Percentiles rank a stretch among this genome's conserved stretches.
These are phyloP conservation scores for Lobophora halterata DNA, from an alignment of 2,888 invertebrate genomes.

Conservation along the genomic window DNA sequence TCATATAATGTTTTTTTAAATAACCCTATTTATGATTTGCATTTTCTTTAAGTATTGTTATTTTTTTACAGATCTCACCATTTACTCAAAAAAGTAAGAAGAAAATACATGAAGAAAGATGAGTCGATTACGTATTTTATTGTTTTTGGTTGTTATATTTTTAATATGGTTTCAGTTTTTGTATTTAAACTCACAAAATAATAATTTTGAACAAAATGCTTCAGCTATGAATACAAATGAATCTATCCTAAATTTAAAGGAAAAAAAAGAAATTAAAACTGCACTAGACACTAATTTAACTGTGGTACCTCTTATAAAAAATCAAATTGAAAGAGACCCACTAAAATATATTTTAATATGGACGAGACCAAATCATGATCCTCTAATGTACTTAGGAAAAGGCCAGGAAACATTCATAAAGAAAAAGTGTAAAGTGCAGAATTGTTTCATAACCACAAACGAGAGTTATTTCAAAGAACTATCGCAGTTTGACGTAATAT, in stretches of 20 bases:
- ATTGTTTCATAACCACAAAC: slow-evolving; percentile 44
- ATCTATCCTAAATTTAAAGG: not conserved
- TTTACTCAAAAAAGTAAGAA: too few species aligned
- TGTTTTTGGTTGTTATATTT: slow-evolving; percentile 1
- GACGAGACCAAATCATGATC: slow-evolving; percentile 36
- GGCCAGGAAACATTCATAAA: slow-evolving; percentile 38
- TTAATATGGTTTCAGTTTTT: slow-evolving; percentile 10
- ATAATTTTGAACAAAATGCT: too few species aligned
- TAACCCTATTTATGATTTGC: too few species aligned
- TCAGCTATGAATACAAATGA: not conserved
- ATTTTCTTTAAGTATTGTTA: too few species aligned
- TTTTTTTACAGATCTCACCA: too few species aligned
- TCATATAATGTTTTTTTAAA: too few species aligned
- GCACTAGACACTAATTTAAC: too few species aligned
- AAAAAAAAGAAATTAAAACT: too few species aligned
- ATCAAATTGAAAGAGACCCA: slow-evolving; percentile 29
- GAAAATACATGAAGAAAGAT: not conserved
- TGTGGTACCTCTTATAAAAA: too few species aligned
- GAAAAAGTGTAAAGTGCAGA: slow-evolving; percentile 38
- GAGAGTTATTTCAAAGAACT: slow-evolving; percentile 27
- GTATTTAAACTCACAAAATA: slow-evolving; percentile 1
- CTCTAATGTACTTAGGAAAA: slow-evolving; percentile 37
- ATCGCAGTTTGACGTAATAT: slow-evolving; percentile 42
- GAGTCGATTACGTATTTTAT: slow-evolving; percentile 2
- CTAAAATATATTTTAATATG: slow-evolving; percentile 39